Evolutionary conservation across 2,797 vertebrate genomes (phyloP).

Genomic region (Leuciscus waleckii): DNA sequence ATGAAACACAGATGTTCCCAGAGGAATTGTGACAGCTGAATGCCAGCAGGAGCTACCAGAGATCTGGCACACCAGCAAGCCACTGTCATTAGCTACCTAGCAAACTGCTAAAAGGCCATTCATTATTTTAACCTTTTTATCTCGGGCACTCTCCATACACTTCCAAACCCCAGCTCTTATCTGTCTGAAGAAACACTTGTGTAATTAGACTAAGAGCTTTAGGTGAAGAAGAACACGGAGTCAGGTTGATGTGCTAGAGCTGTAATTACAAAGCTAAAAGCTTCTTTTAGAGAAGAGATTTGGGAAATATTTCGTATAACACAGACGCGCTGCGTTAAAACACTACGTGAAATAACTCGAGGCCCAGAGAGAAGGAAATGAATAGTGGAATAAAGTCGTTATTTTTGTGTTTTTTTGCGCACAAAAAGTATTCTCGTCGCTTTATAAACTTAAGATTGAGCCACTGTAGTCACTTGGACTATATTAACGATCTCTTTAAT

Average conservation of each 20-base stretch:
- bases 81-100: constrained; percentile 69
- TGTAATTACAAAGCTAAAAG: constrained; percentile 9
- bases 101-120: constrained; percentile 65
- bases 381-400: too few species aligned
- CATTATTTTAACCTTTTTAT: constrained; percentile 70
- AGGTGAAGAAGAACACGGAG: constrained; percentile 23
- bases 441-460: too few species aligned
- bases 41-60: constrained; percentile 67
- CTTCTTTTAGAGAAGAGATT: not conserved
- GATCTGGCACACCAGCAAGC: constrained; percentile 62
- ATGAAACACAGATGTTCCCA: constrained; percentile 64
- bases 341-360: too few species aligned
- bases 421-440: too few species aligned
- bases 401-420: too few species aligned
- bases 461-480: too few species aligned
- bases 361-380: too few species aligned
- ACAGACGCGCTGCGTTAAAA: too few species aligned
- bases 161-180: constrained; percentile 31
- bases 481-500: too few species aligned
- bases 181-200: constrained; percentile 38
- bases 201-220: constrained; percentile 57
- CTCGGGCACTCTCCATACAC: constrained; percentile 50
- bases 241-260: constrained; percentile 37
- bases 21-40: constrained; percentile 65
- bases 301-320: too few species aligned